phyloP scores from a whole-genome alignment of 2,888 invertebrate genomes.

The Schrankia costaestrigalis region DNA sequence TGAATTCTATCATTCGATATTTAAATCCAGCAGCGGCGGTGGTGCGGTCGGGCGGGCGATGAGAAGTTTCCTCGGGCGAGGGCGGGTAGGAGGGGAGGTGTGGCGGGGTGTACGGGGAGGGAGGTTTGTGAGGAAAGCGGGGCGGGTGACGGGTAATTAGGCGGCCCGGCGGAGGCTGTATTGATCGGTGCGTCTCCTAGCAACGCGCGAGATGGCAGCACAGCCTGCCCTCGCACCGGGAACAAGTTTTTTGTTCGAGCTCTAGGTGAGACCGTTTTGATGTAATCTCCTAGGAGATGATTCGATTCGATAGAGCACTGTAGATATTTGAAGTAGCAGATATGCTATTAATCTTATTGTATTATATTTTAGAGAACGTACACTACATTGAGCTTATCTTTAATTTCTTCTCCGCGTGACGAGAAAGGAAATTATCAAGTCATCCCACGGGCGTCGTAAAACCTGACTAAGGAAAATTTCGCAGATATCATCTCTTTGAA shows the following conservation, averaged over 20 bases:
- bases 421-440: too few species aligned
- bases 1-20: constrained; percentile 79
- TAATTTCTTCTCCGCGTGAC: too few species aligned
- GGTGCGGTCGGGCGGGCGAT: constrained; percentile 58
- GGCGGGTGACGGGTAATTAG: constrained; percentile 66
- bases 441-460: too few species aligned
- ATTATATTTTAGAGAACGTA: too few species aligned
- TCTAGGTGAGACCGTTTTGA: constrained; percentile 74
- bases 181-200: constrained; percentile 77
- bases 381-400: too few species aligned
- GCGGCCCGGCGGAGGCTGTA: constrained; percentile 80
- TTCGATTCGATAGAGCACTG: constrained; percentile 64
- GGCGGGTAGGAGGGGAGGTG: constrained; percentile 27
- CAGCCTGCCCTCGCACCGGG: constrained; percentile 61
- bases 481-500: too few species aligned
- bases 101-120: constrained; percentile 42
- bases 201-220: constrained; percentile 77
- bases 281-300: constrained; percentile 69
- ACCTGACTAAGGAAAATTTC: too few species aligned
- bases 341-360: constrained; percentile 47
- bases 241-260: constrained; percentile 69
- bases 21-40: constrained; percentile 60
- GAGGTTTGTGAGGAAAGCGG: too few species aligned
- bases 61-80: constrained; percentile 52
- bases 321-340: constrained; percentile 37